Percentiles rank a stretch among this genome's conserved stretches.
phyloP scores from a whole-genome alignment of 2,113 vertebrate species.

The Sinosuthora webbiana region DNA sequence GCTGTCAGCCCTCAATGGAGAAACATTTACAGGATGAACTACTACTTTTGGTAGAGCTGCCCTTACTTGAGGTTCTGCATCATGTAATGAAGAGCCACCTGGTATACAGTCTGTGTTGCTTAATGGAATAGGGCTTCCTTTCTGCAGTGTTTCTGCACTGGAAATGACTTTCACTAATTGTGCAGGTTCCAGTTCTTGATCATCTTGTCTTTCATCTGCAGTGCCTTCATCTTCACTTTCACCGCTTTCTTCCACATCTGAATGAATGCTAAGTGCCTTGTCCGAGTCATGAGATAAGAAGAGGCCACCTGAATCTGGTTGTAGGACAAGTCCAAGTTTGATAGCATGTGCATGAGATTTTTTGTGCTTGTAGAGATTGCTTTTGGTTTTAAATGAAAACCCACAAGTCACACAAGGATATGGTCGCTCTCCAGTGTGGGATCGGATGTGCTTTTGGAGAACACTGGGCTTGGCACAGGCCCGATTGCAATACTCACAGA shows the following conservation, averaged over 20 bases:
- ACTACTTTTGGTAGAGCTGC: conserved; percentile 91
- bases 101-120: conserved; percentile 56
- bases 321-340: conserved; percentile 90
- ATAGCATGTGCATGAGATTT: conserved; percentile 98
- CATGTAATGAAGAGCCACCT: conserved; percentile 71
- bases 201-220: conserved; percentile 78
- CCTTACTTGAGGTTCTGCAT: conserved; percentile 79
- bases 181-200: conserved; percentile 78
- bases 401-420: conserved; percentile 97
- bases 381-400: conserved; percentile 99
- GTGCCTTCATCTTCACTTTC: conserved; percentile 92
- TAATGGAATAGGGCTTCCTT: conserved; percentile 64
- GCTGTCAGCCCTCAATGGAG: conserved; percentile 86
- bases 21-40: conserved; percentile 87
- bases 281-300: conserved; percentile 89
- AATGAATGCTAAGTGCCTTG: conserved; percentile 88
- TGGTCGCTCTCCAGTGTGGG: conserved; percentile 95
- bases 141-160: conserved; percentile 73
- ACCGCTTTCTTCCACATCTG: conserved; percentile 90
- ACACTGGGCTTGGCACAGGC: conserved; percentile 97
- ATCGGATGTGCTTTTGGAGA: conserved; percentile 95
- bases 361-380: conserved; percentile 99
- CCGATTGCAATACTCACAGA: conserved; percentile 93
- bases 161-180: conserved; percentile 75
- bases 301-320: conserved; percentile 84